Evolutionary conservation across 1,140 invertebrate genomes (phyloP).

Genomic region (Aphidius ervi): DNA sequence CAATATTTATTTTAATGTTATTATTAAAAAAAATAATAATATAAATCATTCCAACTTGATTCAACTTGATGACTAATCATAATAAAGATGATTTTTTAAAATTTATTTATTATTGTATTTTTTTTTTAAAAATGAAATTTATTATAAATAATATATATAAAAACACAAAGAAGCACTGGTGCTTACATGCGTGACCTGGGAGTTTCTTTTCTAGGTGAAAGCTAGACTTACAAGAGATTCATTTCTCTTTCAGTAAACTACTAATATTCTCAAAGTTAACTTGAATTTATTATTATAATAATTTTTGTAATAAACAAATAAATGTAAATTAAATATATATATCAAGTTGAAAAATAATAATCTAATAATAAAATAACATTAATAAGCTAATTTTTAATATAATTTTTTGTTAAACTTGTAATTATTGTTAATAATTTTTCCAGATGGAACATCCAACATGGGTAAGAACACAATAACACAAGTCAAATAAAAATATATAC

Average conservation of each 20-base stretch:
- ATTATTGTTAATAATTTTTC: slow-evolving; percentile 31
- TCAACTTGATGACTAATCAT: background rate
- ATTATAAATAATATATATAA: background rate
- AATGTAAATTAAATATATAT: too few species aligned
- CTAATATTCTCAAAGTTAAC: background rate
- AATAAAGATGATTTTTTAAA: background rate
- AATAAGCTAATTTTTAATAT: slow-evolving; percentile 9
- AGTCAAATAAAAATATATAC: background rate
- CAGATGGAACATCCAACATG: slow-evolving; percentile 51
- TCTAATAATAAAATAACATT: background rate
- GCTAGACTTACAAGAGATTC: slow-evolving; percentile 23
- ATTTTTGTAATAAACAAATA: background rate
- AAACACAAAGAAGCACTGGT: slow-evolving; percentile 35
- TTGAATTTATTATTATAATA: background rate
- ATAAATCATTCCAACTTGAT: too few species aligned
- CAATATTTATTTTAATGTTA: slow-evolving; percentile 1
- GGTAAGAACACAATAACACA: slow-evolving; percentile 36
- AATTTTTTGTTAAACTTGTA: slow-evolving; percentile 7
- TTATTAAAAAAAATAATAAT: background rate
- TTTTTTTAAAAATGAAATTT: slow-evolving; percentile 19
- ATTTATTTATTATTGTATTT: slow-evolving; percentile 9
- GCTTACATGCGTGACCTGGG: slow-evolving; percentile 41
- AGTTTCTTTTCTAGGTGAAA: slow-evolving; percentile 52
- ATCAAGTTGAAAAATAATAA: too few species aligned
- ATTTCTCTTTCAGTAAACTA: slow-evolving; percentile 8